Base-by-base conservation (phyloP, 2,888 invertebrate species). In the Drosophila algonquin region DNA sequence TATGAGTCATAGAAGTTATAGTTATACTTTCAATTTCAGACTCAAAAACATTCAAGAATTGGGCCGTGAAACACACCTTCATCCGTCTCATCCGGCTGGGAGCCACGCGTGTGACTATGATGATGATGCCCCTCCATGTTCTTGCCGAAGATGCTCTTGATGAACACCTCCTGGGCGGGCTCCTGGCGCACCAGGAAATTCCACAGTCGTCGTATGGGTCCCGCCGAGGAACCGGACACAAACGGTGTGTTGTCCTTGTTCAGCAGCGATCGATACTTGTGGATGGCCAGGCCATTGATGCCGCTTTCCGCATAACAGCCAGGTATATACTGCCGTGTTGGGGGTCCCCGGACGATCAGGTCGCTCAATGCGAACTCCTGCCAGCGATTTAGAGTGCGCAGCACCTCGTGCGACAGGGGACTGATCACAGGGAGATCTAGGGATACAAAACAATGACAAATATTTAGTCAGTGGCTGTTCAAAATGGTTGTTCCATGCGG, bases 231-330 rank as follows among this genome's bases (percentile, higher is more conserved):
- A 61, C 94, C 93, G 10, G 95, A 93, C 85, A 95, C 95, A 93
- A 99, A 99, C 24, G 99, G 99, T 0, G 99, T 99, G 91, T 99
- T 99, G 80, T 96, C 95, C 80, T 96, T 96, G 83, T 98, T 98
- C 79, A 99, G 93, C 53, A 99, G 93, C 89, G 98, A 96, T 83
- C 97, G 95, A 93, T 98, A 98, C 93, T 98, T 99, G 90, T 97
- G 96, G 82, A 98, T 96, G 51, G 98, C 95, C 32, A 98, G 96
- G n/a, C 97, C 96, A 10, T 94, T 93, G 0, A 94, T 93, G 70
- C 93, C 94, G 73, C 94, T 95, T 90, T 97, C 97, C 4, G 97
- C 95, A 91, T 96, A 96, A 91, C 98, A 97, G 35, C 98, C 92
- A 9, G 98, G 97, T 87, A 99, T 97, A 92, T 96, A 98, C 93